These are phyloP conservation scores for Ypsolopha sequella DNA, from an alignment of 2,888 invertebrate species.

Conservation along the genomic window DNA sequence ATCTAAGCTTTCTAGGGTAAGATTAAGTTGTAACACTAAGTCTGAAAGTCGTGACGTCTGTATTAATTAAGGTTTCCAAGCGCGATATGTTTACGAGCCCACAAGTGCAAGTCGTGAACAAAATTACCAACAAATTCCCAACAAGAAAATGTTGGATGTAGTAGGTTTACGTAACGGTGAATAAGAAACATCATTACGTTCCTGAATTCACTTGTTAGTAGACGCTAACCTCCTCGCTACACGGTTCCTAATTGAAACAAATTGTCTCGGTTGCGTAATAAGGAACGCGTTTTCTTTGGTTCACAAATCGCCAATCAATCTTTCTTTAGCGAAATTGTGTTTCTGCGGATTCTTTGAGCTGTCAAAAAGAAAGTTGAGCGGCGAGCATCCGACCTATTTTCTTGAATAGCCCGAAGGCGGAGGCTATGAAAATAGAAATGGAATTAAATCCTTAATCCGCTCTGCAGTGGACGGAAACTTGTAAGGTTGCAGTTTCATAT, in stretches of 20 bases:
- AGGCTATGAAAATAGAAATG: slow-evolving; percentile 35
- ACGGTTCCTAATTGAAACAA: slow-evolving; percentile 9
- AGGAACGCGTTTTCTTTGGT: neutral
- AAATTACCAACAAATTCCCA: slow-evolving; percentile 41
- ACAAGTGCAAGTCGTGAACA: slow-evolving; percentile 36
- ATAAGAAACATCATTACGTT: slow-evolving; percentile 19
- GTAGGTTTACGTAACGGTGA: slow-evolving; percentile 32
- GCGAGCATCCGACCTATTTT: slow-evolving; percentile 29
- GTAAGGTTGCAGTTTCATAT: too few species aligned
- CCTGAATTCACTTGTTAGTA: neutral
- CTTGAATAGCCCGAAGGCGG: slow-evolving; percentile 23
- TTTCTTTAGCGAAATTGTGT: slow-evolving; percentile 9
- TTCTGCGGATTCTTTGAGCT: neutral
- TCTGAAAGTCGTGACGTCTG: slow-evolving; percentile 37
- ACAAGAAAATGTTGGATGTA: slow-evolving; percentile 26
- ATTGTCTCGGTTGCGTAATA: slow-evolving; percentile 4
- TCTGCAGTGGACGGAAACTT: slow-evolving; percentile 12
- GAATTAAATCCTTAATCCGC: slow-evolving; percentile 32
- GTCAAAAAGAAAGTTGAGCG: neutral
- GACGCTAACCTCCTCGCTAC: neutral
- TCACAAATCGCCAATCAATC: slow-evolving; percentile 6
- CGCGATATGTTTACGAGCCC: slow-evolving; percentile 34
- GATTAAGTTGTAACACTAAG: slow-evolving; percentile 16
- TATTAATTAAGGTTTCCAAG: slow-evolving; percentile 43
- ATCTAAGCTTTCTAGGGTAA: neutral